Evolutionary conservation across 2,888 invertebrate species (phyloP).

Genomic region (Theodoxus fluviatilis): DNA sequence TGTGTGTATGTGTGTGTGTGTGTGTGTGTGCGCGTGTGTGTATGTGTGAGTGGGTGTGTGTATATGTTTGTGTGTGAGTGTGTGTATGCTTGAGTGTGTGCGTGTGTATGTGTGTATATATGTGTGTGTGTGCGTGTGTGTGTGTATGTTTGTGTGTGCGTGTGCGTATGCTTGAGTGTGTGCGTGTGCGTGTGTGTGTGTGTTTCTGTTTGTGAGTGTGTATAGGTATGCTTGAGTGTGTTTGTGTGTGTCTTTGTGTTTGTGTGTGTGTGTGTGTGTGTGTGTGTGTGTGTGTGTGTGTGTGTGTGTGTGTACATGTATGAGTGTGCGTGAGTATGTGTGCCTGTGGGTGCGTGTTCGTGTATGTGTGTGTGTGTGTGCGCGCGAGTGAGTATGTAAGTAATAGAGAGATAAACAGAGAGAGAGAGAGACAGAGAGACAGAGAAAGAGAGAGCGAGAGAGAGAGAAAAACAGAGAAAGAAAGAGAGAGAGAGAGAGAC

Average conservation of each 20-base stretch:
- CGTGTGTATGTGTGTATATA: slow-evolving; percentile 16
- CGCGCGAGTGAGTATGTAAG: neutral
- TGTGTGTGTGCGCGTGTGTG: too few relatives aligned
- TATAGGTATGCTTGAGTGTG: neutral
- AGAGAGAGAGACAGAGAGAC: slow-evolving; percentile 18
- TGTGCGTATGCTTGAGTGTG: slow-evolving; percentile 11
- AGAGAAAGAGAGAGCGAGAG: slow-evolving; percentile 13
- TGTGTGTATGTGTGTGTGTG: too few relatives aligned
- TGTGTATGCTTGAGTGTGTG: slow-evolving; percentile 8
- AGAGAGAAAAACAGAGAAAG: too few relatives aligned
- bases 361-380: neutral
- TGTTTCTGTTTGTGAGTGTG: slow-evolving; percentile 15
- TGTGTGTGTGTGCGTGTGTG: slow-evolving; percentile 18
- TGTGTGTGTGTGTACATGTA: slow-evolving; percentile 14
- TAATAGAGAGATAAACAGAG: neutral
- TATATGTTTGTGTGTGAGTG: too few relatives aligned
- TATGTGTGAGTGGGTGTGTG: too few relatives aligned
- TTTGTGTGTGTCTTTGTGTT: slow-evolving; percentile 3
- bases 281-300: slow-evolving; percentile 12
- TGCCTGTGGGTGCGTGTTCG: neutral
- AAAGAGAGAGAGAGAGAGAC: neutral
- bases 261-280: neutral
- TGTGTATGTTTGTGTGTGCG: neutral
- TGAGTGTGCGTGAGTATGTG: neutral
- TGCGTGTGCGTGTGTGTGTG: slow-evolving; percentile 18